These are phyloP conservation scores for Candoia aspera DNA, from an alignment of 2,113 vertebrate genomes.

Conservation along the genomic window DNA sequence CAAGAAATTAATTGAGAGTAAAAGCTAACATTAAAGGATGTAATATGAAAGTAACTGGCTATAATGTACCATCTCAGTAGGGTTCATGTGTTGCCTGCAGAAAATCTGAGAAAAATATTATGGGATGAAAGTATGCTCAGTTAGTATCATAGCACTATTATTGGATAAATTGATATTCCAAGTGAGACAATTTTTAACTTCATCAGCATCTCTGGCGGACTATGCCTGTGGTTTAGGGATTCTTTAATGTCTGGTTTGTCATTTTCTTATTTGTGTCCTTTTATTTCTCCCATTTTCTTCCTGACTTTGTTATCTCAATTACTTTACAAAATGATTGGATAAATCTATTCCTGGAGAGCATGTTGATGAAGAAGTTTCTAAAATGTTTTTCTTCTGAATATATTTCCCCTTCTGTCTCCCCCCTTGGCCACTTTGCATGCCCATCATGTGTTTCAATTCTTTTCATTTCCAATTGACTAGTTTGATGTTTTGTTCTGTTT, in stretches of 20 bases:
- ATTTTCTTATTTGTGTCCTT: neutral
- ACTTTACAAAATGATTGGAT: constrained; percentile 36
- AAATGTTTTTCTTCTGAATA: constrained; percentile 25
- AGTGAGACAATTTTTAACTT: neutral
- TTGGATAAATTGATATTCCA: neutral
- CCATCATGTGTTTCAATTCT: neutral
- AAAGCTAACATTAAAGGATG: neutral
- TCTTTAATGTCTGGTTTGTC: constrained; percentile 8
- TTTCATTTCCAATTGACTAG: constrained; percentile 31
- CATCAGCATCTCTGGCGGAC: neutral
- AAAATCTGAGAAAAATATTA: neutral
- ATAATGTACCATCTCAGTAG: neutral
- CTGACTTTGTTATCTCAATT: constrained; percentile 29
- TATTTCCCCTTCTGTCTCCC: neutral
- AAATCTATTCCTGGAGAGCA: constrained; percentile 33
- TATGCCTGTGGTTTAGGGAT: neutral
- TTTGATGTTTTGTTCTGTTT: constrained; percentile 22
- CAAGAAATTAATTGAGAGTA: neutral
- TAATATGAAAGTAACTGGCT: neutral
- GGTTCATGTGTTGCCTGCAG: neutral
- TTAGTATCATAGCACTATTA: neutral
- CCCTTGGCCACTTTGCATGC: neutral
- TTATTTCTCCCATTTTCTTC: constrained; percentile 34
- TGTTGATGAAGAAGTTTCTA: neutral
- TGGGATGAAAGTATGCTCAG: neutral